These are phyloP conservation scores for Dasypus novemcinctus DNA, from an alignment of 2,113 vertebrate genomes.

Conservation along the genomic window DNA sequence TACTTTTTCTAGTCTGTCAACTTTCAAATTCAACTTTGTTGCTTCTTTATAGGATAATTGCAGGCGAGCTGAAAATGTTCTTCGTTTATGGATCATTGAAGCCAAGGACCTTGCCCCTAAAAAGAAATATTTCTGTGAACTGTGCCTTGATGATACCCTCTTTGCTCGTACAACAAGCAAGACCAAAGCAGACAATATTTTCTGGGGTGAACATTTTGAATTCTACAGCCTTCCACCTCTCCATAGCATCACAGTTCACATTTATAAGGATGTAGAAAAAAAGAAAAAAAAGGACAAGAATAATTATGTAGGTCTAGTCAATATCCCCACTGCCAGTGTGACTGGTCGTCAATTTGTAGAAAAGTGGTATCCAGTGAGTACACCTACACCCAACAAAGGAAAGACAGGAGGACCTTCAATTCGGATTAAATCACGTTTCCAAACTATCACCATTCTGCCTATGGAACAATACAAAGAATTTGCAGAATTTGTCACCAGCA, in stretches of 20 bases:
- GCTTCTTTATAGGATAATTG: conserved; percentile 91
- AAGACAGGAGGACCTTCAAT: conserved; percentile 94
- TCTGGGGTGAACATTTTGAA: conserved; percentile 99
- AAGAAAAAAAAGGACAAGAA: conserved; percentile 99
- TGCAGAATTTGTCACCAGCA: conserved; percentile 96
- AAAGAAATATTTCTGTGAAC: conserved; percentile 98
- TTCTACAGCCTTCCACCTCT: conserved; percentile 90
- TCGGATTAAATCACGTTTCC: conserved; percentile 95
- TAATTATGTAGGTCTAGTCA: conserved; percentile 96
- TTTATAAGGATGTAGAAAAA: conserved; percentile 96
- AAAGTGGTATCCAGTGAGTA: conserved; percentile 98
- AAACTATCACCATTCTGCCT: conserved; percentile 94
- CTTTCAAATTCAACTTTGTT: conserved; percentile 28
- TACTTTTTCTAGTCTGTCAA: not conserved
- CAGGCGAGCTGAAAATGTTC: conserved; percentile 91
- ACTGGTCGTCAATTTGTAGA: conserved; percentile 96
- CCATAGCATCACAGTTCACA: conserved; percentile 93
- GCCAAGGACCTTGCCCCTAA: conserved; percentile 96
- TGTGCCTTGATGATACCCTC: conserved; percentile 96
- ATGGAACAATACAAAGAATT: conserved; percentile 99
- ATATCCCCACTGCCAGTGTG: conserved; percentile 91
- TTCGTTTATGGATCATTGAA: conserved; percentile 98
- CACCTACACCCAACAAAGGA: conserved; percentile 92
- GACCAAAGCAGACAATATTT: conserved; percentile 93
- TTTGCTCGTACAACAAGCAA: conserved; percentile 98